Conservation (phyloP, 1,140 invertebrate genomes). For the Cydia strobilella region DNA sequence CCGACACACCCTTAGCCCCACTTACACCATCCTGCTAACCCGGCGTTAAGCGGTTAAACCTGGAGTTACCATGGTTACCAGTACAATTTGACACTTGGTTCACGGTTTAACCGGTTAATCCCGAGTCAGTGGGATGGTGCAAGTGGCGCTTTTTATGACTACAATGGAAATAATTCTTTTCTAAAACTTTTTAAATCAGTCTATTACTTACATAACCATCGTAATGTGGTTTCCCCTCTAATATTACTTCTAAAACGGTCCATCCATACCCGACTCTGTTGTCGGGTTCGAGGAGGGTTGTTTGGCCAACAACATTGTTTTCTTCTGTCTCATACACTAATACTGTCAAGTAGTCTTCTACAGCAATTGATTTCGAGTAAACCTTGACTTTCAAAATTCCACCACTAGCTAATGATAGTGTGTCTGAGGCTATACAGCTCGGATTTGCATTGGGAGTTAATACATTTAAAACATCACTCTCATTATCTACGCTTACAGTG, state of each 20-base stretch:
- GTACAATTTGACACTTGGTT: no score
- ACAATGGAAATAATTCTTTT: no score
- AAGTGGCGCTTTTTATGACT: no score
- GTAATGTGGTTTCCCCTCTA: background rate
- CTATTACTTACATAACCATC: constrained; percentile 12
- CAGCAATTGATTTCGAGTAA: background rate
- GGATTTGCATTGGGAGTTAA: background rate
- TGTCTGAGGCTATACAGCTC: background rate
- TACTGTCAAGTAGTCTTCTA: background rate
- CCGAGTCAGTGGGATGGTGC: no score
- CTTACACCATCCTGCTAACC: no score
- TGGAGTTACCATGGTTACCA: no score
- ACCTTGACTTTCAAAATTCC: background rate
- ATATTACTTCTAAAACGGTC: background rate
- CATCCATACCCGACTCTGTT: background rate
- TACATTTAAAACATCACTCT: background rate
- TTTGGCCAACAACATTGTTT: background rate
- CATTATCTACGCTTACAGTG: background rate
- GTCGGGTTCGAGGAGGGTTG: background rate
- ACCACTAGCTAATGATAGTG: background rate
- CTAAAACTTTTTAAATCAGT: background rate
- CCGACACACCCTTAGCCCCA: no score
- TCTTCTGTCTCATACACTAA: background rate
- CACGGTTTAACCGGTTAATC: no score
- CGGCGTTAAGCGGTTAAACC: no score